Evolutionary conservation across 2,797 vertebrate genomes (phyloP).

Genomic region (Diplodus sargus): DNA sequence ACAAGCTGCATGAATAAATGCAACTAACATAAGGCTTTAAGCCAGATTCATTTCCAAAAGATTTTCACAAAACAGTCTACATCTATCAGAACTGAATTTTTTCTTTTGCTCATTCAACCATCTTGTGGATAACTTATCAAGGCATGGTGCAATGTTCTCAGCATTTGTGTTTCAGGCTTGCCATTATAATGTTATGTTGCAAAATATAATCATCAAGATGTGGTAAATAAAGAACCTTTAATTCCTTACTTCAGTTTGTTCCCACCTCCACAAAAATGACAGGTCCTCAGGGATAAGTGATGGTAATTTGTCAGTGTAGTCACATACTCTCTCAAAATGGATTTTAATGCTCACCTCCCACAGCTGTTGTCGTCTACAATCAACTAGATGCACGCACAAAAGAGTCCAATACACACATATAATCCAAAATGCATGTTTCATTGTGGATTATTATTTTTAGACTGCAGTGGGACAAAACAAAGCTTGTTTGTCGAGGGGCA

Average conservation of each 20-base stretch:
- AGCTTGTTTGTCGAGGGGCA: conserved; percentile 53
- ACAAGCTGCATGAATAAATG: neutral
- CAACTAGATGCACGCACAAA: neutral
- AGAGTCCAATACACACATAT: neutral
- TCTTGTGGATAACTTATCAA: neutral
- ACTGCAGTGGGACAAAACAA: conserved; percentile 39
- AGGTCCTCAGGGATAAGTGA: neutral
- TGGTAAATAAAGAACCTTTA: neutral
- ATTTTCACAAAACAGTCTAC: neutral
- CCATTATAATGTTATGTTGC: neutral
- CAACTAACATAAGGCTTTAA: neutral
- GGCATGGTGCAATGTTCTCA: neutral
- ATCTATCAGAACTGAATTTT: neutral
- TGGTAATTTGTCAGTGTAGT: neutral
- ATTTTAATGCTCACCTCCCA: neutral
- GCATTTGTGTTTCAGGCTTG: neutral
- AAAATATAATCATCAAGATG: neutral
- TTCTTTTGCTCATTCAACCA: neutral
- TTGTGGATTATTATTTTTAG: conserved; percentile 36
- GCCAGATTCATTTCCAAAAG: neutral
- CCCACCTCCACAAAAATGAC: conserved; percentile 8
- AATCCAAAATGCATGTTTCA: conserved; percentile 12
- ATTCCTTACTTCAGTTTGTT: neutral
- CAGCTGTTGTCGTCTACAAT: neutral
- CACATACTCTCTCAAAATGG: neutral